Evolutionary conservation across 2,888 invertebrate species (phyloP), one percentile per base, ranked within the genome.

Genomic region (Pandemis corylana): DNA sequence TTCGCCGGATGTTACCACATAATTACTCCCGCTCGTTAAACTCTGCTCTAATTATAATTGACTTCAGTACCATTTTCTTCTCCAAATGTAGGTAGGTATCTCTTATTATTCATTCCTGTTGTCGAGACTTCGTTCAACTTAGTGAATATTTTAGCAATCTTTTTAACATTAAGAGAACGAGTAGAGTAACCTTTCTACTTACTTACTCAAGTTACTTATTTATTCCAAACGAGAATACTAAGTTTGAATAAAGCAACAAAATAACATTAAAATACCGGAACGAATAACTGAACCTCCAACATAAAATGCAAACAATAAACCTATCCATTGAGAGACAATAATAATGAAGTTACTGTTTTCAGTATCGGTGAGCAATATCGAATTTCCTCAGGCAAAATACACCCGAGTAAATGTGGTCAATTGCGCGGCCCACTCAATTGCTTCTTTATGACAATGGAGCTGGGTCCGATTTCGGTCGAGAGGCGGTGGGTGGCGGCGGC

Each of bases 1-100:
- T 88, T 84, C 85, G 84, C 81, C 81, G 87, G 89, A 88, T 91
- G 90, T 92, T 90, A 89, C 89, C 92, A 89, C 90, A 89, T 91
- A 92, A 92, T 93, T 91, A 90, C 90, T 89, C 80, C 78, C 84
- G 80, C 87, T 88, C 87, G 86, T 89, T 87, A 88, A 85, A 79
- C 81, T 84, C 75, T 80, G 81, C 80, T 82, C 83, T 83, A 82
- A 85, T 84, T 83, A 83, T 84, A 81, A 81, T 81, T 78, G 81
- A 80, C 79, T 80, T 81, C 79, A 68, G 77, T 78, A 77, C 73
- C 77, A 80, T 80, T 81, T 78, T 79, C 72, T 64, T 62, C 71
- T 73, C 76, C 71, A 80, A 77, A 77, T 77, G 56, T 41, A 56
- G 56, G 49, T 13, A 49, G 5, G 13, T 56, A 41, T 61, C 44